Evolutionary conservation across 2,888 invertebrate species (phyloP).

Genomic region (Drosophila trichaetosa): DNA sequence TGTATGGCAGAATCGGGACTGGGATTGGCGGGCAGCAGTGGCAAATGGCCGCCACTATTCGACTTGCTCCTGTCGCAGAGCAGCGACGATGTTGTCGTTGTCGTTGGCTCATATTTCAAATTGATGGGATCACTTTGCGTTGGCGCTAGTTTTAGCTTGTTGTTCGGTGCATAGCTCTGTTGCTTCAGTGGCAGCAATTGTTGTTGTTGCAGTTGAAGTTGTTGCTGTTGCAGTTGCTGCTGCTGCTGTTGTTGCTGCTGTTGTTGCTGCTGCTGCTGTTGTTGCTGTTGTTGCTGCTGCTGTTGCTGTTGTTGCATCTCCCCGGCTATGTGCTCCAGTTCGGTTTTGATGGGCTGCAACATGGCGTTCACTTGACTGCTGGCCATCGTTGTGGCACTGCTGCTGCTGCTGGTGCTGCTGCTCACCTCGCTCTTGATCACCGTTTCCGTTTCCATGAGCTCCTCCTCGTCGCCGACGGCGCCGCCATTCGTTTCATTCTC

Average conservation of each 20-base stretch:
- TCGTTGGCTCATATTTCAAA: constrained; percentile 82
- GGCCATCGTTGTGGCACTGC: constrained; percentile 2
- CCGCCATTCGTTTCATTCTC: constrained; percentile 88
- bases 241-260: constrained; percentile 12
- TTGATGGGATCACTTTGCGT: constrained; percentile 84
- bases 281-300: constrained; percentile 14
- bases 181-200: constrained; percentile 39
- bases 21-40: constrained; percentile 91
- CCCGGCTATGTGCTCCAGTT: constrained; percentile 78
- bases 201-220: constrained; percentile 20
- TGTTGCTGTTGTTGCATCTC: constrained; percentile 63
- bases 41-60: constrained; percentile 84
- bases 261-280: background rate
- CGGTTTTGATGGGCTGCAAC: constrained; percentile 73
- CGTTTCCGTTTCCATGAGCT: constrained; percentile 85
- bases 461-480: constrained; percentile 68
- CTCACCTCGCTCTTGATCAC: constrained; percentile 78
- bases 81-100: constrained; percentile 51
- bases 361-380: constrained; percentile 40
- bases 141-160: constrained; percentile 79
- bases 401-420: constrained; percentile 24
- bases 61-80: constrained; percentile 88
- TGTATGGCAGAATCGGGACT: constrained; percentile 96
- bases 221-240: constrained; percentile 10
- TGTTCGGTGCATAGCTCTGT: constrained; percentile 42